Percentiles rank a stretch among this genome's conserved stretches.
Evolutionary conservation across 2,797 vertebrate species (phyloP).

Genomic region (Onychomys arenicola): DNA sequence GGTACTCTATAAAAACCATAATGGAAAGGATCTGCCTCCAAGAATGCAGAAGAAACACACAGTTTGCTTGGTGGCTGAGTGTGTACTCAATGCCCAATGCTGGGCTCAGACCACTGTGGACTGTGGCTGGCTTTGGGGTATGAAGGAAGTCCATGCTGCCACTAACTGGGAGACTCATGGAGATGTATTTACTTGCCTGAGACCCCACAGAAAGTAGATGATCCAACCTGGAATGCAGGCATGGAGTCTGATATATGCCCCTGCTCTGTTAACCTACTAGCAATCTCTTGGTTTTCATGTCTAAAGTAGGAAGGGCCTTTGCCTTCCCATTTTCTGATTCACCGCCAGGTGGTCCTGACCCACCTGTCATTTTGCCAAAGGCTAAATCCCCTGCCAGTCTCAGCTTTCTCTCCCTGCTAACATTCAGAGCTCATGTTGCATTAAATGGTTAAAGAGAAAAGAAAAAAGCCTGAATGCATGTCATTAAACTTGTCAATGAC

Average conservation of each 20-base stretch:
- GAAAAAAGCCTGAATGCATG: background rate
- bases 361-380: conserved; percentile 74
- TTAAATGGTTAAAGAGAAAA: conserved; percentile 76
- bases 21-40: background rate
- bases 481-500: conserved; percentile 83
- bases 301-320: background rate
- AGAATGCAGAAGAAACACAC: background rate
- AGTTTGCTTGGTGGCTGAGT: background rate
- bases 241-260: accelerated
- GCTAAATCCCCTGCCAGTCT: conserved; percentile 72
- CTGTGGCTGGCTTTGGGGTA: background rate
- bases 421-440: conserved; percentile 76
- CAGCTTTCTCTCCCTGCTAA: conserved; percentile 75
- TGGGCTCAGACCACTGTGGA: too few relatives aligned
- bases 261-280: background rate
- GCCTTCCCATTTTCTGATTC: background rate
- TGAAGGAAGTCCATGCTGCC: accelerated
- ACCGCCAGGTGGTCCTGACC: conserved; percentile 61
- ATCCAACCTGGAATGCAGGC: too few relatives aligned
- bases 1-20: accelerated
- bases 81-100: accelerated
- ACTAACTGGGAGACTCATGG: background rate
- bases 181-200: background rate
- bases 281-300: background rate
- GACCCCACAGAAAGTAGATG: background rate